These are phyloP conservation scores for Lissocephala sabroskyi DNA, from an alignment of 2,888 invertebrate species.

Conservation along the genomic window DNA sequence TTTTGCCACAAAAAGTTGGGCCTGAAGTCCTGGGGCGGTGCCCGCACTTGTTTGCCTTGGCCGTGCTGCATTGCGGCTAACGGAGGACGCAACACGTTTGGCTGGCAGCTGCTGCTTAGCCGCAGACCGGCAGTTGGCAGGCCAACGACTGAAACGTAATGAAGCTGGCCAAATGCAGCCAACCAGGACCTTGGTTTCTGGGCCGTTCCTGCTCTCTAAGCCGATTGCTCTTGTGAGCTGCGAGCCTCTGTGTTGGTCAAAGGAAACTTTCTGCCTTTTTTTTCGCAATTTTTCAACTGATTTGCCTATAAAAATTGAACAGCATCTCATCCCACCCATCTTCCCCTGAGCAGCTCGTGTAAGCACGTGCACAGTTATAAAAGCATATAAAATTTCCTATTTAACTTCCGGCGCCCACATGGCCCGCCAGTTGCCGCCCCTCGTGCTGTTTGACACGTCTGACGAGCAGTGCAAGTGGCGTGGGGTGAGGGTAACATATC, in stretches of 20 bases:
- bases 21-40: constrained; percentile 10
- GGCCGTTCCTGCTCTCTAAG: not conserved
- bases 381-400: constrained; percentile 64
- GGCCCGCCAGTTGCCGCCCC: too few relatives aligned
- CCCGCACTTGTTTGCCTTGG: not conserved
- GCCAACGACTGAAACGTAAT: constrained; percentile 31
- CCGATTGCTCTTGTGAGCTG: too few relatives aligned
- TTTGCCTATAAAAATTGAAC: too few relatives aligned
- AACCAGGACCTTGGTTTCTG: constrained; percentile 11
- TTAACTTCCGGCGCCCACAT: constrained; percentile 65
- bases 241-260: too few relatives aligned
- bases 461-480: not conserved
- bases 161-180: constrained; percentile 53
- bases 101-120: constrained; percentile 2
- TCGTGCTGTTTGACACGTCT: too few relatives aligned
- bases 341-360: too few relatives aligned
- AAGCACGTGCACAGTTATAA: constrained; percentile 60
- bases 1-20: constrained; percentile 42
- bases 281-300: too few relatives aligned
- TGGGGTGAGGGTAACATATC: constrained; percentile 54
- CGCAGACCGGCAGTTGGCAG: constrained; percentile 1
- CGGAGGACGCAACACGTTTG: too few relatives aligned
- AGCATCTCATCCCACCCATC: too few relatives aligned
- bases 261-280: too few relatives aligned
- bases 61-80: constrained; percentile 4